Base-by-base conservation (phyloP, 2,113 vertebrate genomes). In the Egretta garzetta region DNA sequence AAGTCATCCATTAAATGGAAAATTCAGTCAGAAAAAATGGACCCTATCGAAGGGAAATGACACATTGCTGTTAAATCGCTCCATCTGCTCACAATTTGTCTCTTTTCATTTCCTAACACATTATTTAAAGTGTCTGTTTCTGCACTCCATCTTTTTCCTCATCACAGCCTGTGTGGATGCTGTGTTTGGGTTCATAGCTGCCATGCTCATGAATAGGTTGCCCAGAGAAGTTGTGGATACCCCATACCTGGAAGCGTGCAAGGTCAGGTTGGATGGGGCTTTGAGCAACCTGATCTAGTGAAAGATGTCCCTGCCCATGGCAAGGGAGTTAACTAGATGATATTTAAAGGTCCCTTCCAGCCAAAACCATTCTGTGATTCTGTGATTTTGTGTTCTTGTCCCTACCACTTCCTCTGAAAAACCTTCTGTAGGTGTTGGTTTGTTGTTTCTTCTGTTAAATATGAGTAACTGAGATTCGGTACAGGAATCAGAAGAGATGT, bases 1-100 rank as follows among this genome's bases (percentile, higher is more conserved):
- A 93, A 95, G 58, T 68, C 56, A 91, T 77, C 56, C 49, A 90
- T 91, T 96, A 93, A 91, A 55, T 5, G 93, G 64, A 81, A 89
- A 86, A 72, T 27, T 67, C 52, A 59, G 52, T 67, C 41, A 80
- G 70, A 87, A 82, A 84, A 84, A 96, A 85, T 72, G 60, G 71
- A 75, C 39, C 14, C 8, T 67, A 1, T 56, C 39, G 52, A 60
- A 87, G 6, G 39, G 10, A 23, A 93, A 89, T 45, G 37, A 49
- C 26, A 87, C 55, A 39, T 50, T 82, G 52, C 66, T 63, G 32
- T 89, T 75, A 91, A 86, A 92, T 87, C 64, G 81, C 33, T 94
- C 64, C n/a, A 87, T 87, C 64, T 82, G 67, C 62, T 88, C 55
- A 70, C 45, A 72, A 39, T 93, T 96, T 92, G 47, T 81, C 72